Evolutionary conservation across 2,113 vertebrate genomes (phyloP).

Genomic region (Noturus placidus): DNA sequence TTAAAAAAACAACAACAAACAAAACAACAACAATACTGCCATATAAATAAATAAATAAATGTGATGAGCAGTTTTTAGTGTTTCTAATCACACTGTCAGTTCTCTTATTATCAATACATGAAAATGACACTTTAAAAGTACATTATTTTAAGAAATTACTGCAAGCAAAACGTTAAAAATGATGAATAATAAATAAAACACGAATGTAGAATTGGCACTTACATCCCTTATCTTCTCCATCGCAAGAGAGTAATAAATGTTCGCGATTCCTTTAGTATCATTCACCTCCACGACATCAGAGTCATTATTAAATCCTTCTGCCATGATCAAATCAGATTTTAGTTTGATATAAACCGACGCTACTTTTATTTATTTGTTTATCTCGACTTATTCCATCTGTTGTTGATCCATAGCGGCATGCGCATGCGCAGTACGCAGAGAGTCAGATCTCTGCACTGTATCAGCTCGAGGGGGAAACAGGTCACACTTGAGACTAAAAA

Average conservation of each 20-base stretch:
- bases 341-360: not conserved
- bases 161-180: not conserved
- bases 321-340: constrained; percentile 55
- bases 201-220: constrained; percentile 54
- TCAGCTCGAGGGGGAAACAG: not conserved
- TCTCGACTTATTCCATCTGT: constrained; percentile 27
- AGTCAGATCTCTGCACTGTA: not conserved
- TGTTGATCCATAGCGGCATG: constrained; percentile 61
- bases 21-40: not conserved
- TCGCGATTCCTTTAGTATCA: constrained; percentile 64
- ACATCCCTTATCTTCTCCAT: constrained; percentile 78
- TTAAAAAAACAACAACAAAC: not conserved
- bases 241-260: constrained; percentile 70
- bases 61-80: not conserved
- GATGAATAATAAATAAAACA: not conserved
- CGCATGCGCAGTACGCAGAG: constrained; percentile 48
- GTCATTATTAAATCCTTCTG: constrained; percentile 61
- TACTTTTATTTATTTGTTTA: constrained; percentile 6
- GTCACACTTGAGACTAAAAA: not conserved
- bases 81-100: not conserved
- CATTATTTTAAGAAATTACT: not conserved
- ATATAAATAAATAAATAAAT: not conserved
- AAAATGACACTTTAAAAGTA: not conserved
- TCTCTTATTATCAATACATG: not conserved
- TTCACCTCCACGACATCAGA: constrained; percentile 54